Base-by-base conservation (phyloP, 2,888 invertebrate genomes). In the Tyria jacobaeae region DNA sequence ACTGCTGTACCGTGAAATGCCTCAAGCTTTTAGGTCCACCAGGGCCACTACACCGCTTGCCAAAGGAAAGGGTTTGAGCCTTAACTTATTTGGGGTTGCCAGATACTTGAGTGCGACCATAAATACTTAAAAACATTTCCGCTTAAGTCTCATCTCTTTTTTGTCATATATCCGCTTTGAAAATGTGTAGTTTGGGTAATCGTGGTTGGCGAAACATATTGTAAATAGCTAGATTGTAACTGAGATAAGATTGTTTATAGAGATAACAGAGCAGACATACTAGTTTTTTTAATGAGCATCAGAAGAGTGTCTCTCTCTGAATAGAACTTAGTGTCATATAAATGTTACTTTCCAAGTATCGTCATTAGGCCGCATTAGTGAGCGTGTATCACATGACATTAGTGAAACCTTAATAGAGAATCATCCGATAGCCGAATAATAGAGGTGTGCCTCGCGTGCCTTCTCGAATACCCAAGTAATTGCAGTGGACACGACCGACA, bases 391-490 rank as follows among this genome's bases (percentile, higher is more conserved):
- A 75, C 47, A 76, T 57, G 62, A 73, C 60, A 76, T 76, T 73
- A 75, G 44, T 58, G 51, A 31, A 50, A 62, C 39, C 50, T 51
- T 73, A 68, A 76, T 73, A 63, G 63, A 56, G 58, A 62, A 76
- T 66, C 60, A 69, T 53, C 59, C 68, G 55, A 76, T 66, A 68
- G 41, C 27, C 64, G 49, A 51, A 54, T 75, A 75, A 75, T 75
- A 71, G 71, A 76, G 77, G 75, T 64, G 62, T 44, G 48, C 66
- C 69, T 78, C 73, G 76, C 75, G 78, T 77, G 75, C 66, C 63
- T 53, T 54, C 61, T 70, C 68, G 74, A 73, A 82, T 84, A 71
- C 84, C 79, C 41, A 49, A 68, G 79, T 87, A 87, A 86, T 85
- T 83, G 85, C 63, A 70, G 69, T 70, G 64, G 68, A 78, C 76